Evolutionary conservation across 1,140 invertebrate species (phyloP).

Genomic region (Propsilocerus akamusi): DNA sequence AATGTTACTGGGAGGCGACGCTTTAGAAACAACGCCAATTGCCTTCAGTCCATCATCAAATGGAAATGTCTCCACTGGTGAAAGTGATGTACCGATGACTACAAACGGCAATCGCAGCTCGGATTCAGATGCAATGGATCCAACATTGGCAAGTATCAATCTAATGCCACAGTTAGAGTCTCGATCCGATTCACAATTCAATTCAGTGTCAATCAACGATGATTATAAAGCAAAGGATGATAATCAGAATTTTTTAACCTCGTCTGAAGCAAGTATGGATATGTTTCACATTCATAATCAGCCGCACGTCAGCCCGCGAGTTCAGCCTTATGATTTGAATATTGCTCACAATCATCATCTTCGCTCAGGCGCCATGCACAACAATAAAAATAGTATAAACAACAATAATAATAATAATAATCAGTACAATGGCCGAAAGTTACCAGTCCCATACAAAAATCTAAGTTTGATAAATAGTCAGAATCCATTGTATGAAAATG

Average conservation of each 20-base stretch:
- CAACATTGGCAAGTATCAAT: neutral
- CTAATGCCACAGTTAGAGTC: neutral
- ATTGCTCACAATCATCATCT: neutral
- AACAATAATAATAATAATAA: neutral
- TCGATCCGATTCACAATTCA: neutral
- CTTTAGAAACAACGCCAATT: neutral
- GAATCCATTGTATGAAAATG: neutral
- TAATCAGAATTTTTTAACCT: neutral
- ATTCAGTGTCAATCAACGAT: neutral
- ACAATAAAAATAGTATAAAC: neutral
- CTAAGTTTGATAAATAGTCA: neutral
- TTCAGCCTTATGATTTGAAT: neutral
- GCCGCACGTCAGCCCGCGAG: neutral
- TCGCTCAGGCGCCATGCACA: neutral
- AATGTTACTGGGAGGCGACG: constrained; percentile 50
- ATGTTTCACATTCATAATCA: neutral
- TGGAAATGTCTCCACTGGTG: neutral
- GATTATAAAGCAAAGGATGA: neutral
- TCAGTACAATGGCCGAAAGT: neutral
- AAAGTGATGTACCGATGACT: neutral
- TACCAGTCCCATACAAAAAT: neutral
- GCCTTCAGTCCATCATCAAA: neutral
- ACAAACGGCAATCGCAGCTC: neutral
- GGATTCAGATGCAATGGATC: neutral
- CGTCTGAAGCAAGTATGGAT: neutral